phyloP scores from a whole-genome alignment of 2,797 vertebrate genomes.

The Loriculus beryllinus region DNA sequence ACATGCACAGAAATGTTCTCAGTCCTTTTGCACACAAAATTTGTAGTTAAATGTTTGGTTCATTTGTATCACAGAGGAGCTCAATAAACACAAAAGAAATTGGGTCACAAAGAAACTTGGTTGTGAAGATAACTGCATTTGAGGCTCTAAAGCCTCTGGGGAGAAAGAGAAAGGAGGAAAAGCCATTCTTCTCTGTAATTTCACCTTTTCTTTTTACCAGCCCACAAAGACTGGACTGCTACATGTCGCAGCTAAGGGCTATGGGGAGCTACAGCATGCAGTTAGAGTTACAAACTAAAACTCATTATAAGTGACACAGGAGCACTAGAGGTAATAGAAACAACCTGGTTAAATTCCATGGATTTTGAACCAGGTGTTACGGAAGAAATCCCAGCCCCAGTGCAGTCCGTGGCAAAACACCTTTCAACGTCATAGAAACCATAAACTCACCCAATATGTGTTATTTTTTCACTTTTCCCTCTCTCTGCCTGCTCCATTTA shows the following conservation, averaged over 20 bases:
- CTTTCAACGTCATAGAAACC: neutral
- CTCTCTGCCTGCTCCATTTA: conserved; percentile 22
- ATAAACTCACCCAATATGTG: neutral
- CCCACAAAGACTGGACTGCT: neutral
- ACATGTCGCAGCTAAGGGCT: neutral
- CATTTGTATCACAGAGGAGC: neutral
- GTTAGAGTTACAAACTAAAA: neutral
- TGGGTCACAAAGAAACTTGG: neutral
- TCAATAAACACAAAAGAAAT: neutral
- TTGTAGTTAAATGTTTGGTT: neutral
- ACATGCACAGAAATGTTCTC: neutral
- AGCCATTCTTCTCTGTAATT: neutral
- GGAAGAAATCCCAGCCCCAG: neutral
- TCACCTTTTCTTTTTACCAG: neutral
- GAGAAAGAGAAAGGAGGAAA: neutral
- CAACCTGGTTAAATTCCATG: neutral
- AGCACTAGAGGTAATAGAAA: neutral
- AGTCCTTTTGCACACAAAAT: neutral
- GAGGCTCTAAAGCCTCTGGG: neutral
- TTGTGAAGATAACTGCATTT: neutral
- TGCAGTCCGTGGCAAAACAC: neutral
- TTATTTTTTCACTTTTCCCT: neutral
- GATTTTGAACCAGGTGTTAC: neutral
- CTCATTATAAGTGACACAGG: neutral
- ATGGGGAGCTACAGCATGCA: neutral